phyloP scores from a whole-genome alignment of 2,113 vertebrate genomes.

The Atractosteus spatula region DNA sequence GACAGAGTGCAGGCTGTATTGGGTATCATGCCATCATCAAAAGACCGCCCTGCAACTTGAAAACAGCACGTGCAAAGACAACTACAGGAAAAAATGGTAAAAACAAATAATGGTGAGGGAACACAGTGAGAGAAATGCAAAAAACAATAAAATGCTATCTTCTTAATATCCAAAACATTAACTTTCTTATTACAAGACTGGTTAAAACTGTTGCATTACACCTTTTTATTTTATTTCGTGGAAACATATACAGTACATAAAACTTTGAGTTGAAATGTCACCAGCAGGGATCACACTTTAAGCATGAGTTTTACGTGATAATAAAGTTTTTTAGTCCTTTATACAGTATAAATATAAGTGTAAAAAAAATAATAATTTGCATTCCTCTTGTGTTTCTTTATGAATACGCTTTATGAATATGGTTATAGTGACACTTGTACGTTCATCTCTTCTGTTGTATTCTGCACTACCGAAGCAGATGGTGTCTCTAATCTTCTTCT shows the following conservation, averaged over 20 bases:
- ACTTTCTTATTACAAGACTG: neutral
- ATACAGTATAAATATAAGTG: too few species aligned
- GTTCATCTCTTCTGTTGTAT: neutral
- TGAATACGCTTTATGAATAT: neutral
- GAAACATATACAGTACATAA: conserved; percentile 5
- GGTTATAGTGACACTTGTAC: neutral
- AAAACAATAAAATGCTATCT: neutral
- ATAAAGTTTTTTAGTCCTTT: too few species aligned
- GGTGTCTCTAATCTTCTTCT: neutral
- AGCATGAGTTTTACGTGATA: too few species aligned
- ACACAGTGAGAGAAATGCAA: conserved; percentile 10
- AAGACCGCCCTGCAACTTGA: too few species aligned
- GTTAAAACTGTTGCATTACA: too few species aligned
- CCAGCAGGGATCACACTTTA: too few species aligned
- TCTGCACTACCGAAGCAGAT: conserved; percentile 4
- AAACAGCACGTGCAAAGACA: too few species aligned
- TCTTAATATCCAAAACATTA: neutral
- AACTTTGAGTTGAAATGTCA: neutral
- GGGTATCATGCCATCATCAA: too few species aligned
- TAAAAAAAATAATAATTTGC: too few species aligned
- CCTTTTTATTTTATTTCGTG: neutral
- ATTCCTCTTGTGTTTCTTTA: too few species aligned
- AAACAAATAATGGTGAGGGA: too few species aligned
- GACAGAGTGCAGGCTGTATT: neutral
- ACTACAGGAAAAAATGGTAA: too few species aligned